phyloP scores from a whole-genome alignment of 2,113 vertebrate genomes.

The Nestor notabilis region DNA sequence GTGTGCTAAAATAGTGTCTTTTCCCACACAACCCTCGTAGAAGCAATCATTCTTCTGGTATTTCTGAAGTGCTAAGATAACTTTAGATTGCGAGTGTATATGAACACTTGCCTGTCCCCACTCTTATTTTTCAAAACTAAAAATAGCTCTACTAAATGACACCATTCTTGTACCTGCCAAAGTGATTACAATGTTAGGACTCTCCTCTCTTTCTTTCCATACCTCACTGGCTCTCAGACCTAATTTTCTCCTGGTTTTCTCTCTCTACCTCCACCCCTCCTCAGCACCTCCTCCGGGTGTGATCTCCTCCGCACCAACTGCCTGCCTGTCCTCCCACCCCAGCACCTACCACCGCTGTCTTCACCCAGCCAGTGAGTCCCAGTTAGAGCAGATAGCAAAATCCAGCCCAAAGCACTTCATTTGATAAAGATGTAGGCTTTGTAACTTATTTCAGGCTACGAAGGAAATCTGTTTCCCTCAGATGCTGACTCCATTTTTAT shows the following conservation, averaged over 20 bases:
- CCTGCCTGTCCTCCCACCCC: neutral
- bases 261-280: neutral
- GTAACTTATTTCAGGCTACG: neutral
- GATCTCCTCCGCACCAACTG: neutral
- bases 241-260: neutral
- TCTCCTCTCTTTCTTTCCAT: neutral
- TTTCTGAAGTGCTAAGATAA: neutral
- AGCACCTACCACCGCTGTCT: neutral
- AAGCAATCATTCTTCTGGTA: neutral
- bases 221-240: neutral
- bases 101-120: neutral
- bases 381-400: neutral
- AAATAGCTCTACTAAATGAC: neutral
- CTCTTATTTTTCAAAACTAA: neutral
- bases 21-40: neutral
- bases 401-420: neutral
- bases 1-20: neutral
- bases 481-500: neutral
- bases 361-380: neutral
- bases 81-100: neutral
- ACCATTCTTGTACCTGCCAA: neutral
- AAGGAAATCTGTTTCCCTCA: slow-evolving; percentile 12
- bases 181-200: neutral
- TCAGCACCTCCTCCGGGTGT: neutral
- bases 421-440: neutral